phyloP scores from a whole-genome alignment of 2,797 vertebrate genomes.

The Euphonia xanthogaster region DNA sequence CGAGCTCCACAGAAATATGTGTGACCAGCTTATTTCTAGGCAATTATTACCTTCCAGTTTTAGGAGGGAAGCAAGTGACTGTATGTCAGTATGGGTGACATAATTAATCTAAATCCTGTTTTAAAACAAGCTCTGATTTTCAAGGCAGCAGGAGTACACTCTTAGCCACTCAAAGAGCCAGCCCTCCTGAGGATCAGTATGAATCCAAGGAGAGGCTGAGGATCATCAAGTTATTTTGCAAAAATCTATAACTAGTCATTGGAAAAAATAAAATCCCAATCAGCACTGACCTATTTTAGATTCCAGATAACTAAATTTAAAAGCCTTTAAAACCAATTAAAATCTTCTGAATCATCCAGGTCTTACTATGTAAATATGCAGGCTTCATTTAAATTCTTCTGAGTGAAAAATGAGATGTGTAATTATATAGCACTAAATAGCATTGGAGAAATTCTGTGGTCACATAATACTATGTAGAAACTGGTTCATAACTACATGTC shows the following conservation, averaged over 20 bases:
- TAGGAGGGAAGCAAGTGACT: neutral
- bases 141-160: neutral
- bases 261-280: neutral
- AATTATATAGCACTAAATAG: neutral
- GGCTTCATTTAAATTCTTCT: neutral
- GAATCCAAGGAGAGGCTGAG: neutral
- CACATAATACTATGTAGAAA: neutral
- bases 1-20: neutral
- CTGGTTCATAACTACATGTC: neutral
- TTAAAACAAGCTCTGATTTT: neutral
- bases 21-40: neutral
- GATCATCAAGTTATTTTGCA: neutral
- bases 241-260: neutral
- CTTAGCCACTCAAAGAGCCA: neutral
- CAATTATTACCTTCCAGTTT: neutral
- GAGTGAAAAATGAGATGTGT: neutral
- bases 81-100: neutral
- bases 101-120: neutral
- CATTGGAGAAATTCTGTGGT: neutral
- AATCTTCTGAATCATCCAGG: neutral
- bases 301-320: neutral
- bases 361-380: neutral
- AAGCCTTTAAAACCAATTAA: neutral
- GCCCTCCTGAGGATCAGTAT: neutral
- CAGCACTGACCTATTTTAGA: neutral